Base-by-base conservation (phyloP, 2,797 vertebrate genomes). In the Schizopygopsis pylzovi region DNA sequence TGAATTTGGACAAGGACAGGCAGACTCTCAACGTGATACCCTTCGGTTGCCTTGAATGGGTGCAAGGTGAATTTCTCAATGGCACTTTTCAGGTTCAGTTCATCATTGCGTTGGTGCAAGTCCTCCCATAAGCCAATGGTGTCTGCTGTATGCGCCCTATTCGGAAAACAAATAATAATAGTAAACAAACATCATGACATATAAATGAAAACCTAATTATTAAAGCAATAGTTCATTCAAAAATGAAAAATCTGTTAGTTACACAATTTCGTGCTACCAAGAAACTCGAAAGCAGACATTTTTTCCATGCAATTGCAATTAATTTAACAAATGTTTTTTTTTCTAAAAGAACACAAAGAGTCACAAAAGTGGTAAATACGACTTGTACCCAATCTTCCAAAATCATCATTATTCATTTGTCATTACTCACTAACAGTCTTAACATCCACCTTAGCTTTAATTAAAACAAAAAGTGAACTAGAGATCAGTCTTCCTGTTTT, bases 1-100 rank as follows among this genome's bases (percentile, higher is more conserved):
- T 97, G 97, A 79, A 97, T 95, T 84, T 92, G 92, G 67, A 97
- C 95, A 2, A 99, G 95, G 67, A 92, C 91, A 0, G 90, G 91
- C 84, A 99, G 94, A 85, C 97, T 95, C 39, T 95, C 93, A 52
- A 99, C 84, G 8, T 99, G 96, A 89, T 95, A 96, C 87, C 94
- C 85, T 18, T 95, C 96, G 33, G 94, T 95, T 41, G 93, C 96
- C 87, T 96, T 97, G 86, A 99, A 95, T 6, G 98, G 97, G 84
- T 97, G 92, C 43, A 97, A 94, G 87, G 95, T 95, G 90, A 99
- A 96, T 88, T 97, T 98, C 87, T 94, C 93, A 81, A 97, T 92
- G 0, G 94, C 94, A 0, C 79, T 90, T 90, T 76, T 93, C 59
- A 97, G 91, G 25, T 95, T 92, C 18, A 63, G 70, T 0, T 91